These are phyloP conservation scores for Scolopax rusticola DNA, from an alignment of 2,797 vertebrate species.

Conservation along the genomic window DNA sequence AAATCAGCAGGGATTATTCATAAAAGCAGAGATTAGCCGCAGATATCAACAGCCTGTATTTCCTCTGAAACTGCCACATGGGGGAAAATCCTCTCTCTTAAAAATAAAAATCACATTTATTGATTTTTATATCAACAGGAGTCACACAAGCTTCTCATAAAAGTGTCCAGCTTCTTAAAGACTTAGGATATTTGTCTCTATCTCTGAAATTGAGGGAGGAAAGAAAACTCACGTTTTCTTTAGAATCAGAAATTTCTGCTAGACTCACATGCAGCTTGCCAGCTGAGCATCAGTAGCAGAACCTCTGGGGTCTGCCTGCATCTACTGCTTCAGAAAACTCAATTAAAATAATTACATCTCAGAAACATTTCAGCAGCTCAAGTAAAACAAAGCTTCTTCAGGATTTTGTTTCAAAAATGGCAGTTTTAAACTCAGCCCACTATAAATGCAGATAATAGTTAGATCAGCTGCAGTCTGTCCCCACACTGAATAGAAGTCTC, in stretches of 20 bases:
- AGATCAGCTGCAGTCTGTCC: not conserved
- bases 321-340: not conserved
- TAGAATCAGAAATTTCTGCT: conserved; percentile 47
- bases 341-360: not conserved
- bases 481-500: not conserved
- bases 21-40: not conserved
- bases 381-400: not conserved
- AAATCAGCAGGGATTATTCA: not conserved
- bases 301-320: not conserved
- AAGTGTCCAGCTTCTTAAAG: not conserved
- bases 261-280: not conserved
- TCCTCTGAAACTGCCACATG: not conserved
- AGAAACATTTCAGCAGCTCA: not conserved
- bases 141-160: not conserved
- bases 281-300: not conserved
- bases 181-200: not conserved
- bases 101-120: not conserved
- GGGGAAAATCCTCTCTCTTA: not conserved
- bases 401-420: not conserved
- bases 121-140: not conserved
- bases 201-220: not conserved
- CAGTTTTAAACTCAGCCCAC: not conserved
- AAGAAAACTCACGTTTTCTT: conserved; percentile 31
- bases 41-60: not conserved
- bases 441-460: not conserved